Base-by-base conservation (phyloP, 2,113 vertebrate species). In the Nothobranchius kuhntae region DNA sequence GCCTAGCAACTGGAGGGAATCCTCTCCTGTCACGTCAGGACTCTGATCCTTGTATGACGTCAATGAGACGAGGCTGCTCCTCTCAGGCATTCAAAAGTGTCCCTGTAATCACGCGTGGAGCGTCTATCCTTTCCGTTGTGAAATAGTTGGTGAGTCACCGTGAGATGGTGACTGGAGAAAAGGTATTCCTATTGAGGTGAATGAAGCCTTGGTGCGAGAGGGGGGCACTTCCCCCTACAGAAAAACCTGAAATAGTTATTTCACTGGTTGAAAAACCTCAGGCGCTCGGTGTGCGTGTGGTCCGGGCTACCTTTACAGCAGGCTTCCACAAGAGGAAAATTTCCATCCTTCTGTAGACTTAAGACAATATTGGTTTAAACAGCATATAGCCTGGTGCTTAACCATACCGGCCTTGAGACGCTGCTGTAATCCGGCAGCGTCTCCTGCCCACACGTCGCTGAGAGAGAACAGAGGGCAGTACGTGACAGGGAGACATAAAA, bases 1-100 rank as follows among this genome's bases (percentile, higher is more conserved):
- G 67, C 92, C 83, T 89, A 80, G 92, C 88, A 89, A 93, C 91
- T 1, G 3, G 82, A 84, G 92, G 90, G 88, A 91, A 80, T 75
- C 91, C 91, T 90, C 67, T 36, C 7, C n/a, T 82, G 79, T 83
- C 73, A 38, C 61, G 57, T 61, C 36, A 77, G 77, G 54, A 82
- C 71, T 85, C 35, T 67, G 68, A 71, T 74, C 75, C 1, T 1
- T 0, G 15, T 0, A 45, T 93, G 91, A 92, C 81, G 88, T 93
- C 87, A 89, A 75, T 30, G 30, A 44, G 30, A 14, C 35, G 7
- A 50, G 51, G 77, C 80, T 77, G n/a, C 68, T 80, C 78, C 74
- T 61, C 74, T 47, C 26, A 15, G 61, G 79, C 67, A 80, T 55
- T 59, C 65, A 13, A 26, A 30, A 38, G 38, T 67, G 78, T 61